Evolutionary conservation across 2,797 vertebrate genomes (phyloP).

Genomic region (Chrysocyon brachyurus): DNA sequence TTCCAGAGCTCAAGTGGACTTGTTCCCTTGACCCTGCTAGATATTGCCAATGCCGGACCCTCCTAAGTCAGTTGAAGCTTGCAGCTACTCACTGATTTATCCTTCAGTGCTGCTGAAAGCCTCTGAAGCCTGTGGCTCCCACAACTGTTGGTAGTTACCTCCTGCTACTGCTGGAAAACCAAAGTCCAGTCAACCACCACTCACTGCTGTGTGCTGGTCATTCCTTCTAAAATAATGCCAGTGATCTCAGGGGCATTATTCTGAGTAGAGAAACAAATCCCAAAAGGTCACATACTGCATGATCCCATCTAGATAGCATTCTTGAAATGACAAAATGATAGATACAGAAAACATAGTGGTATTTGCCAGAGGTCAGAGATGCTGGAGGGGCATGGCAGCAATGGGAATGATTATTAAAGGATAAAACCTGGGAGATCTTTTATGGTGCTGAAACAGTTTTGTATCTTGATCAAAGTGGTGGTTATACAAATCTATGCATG

Average conservation of each 20-base stretch:
- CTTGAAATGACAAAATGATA: neutral
- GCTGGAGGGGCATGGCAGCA: neutral
- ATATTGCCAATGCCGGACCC: neutral
- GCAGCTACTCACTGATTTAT: neutral
- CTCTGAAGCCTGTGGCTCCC: rapidly evolving
- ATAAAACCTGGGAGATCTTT: neutral
- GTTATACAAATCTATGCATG: neutral
- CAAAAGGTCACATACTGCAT: neutral
- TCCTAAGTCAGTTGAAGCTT: neutral
- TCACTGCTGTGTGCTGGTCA: rapidly evolving
- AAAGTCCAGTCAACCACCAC: neutral
- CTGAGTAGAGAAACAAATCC: neutral
- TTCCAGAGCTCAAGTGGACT: neutral
- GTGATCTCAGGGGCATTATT: neutral
- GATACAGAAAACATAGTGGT: neutral
- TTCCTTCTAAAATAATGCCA: neutral
- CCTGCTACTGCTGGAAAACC: neutral
- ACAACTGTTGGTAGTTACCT: rapidly evolving
- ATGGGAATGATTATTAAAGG: neutral
- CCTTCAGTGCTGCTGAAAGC: neutral
- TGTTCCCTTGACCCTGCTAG: neutral
- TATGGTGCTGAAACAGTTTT: neutral
- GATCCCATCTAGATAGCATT: neutral
- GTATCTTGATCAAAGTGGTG: neutral
- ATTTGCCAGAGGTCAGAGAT: neutral